Evolutionary conservation across 2,113 vertebrate genomes (phyloP), one percentile per base, ranked within the genome.

Genomic region (Uria aalge): DNA sequence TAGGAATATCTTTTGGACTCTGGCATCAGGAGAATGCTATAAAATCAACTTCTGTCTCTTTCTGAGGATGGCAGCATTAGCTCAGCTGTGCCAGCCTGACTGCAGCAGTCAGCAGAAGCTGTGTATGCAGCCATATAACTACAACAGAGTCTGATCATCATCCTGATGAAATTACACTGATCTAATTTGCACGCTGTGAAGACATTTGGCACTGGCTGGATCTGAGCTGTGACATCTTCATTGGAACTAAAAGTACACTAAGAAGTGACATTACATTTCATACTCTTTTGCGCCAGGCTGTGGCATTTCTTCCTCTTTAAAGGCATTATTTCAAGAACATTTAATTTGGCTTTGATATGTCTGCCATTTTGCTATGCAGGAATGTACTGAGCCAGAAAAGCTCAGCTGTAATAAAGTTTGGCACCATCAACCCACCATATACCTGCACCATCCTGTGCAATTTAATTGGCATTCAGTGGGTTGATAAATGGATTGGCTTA

Each of bases 401-500:
- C 98, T 99, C 99, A 99, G 98, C 98, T 99, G 98, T 98, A 98
- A 98, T 97, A 97, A 98, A 98, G 98, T 97, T 98, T 98, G 98
- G 98, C 98, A 99, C 98, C 98, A 96, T 97, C 96, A 96, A 79
- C 98, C 97, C 98, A 98, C 98, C 98, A 96, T 98, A 98, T 99
- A 99, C 99, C 98, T 99, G 98, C 98, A 98, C 98, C 98, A 99
- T 98, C 98, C 98, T 99, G 99, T 98, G 98, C 98, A 98, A 98
- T 98, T 99, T 99, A 99, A 99, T 99, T 99, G 99, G 98, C 98
- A 98, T 99, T 99, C 98, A 98, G 98, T 98, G 98, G 97, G 95
- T 98, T 99, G 98, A 99, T 99, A 99, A 99, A 99, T 99, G 98
- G 98, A 99, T 99, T 98, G 98, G 98, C 98, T 99, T 99, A 99